These are phyloP conservation scores for Bubo blakistoni DNA, from an alignment of 2,113 vertebrate species.

Conservation along the genomic window DNA sequence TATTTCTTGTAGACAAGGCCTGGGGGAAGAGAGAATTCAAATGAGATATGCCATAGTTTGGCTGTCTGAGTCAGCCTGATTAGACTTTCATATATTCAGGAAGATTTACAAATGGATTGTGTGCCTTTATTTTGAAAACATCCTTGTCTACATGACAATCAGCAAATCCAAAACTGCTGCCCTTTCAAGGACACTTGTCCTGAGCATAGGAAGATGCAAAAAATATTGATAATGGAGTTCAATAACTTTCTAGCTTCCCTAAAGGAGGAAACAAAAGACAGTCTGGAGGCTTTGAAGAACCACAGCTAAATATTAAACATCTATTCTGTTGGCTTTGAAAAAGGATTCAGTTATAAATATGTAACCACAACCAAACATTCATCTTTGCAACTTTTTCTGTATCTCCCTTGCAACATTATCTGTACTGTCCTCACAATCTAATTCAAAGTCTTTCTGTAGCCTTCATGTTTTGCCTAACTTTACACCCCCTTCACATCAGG, in stretches of 20 bases:
- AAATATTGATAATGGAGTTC: not conserved
- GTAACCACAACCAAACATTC: not conserved
- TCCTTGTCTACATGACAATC: constrained; percentile 24
- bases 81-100: constrained; percentile 41
- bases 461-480: not conserved
- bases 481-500: not conserved
- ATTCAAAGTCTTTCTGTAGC: not conserved
- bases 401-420: not conserved
- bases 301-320: not conserved
- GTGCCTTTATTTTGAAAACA: constrained; percentile 51
- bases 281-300: not conserved
- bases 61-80: constrained; percentile 38
- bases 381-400: not conserved
- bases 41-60: constrained; percentile 4
- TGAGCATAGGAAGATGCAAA: not conserved
- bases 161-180: not conserved
- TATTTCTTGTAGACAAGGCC: constrained; percentile 42
- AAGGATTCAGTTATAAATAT: not conserved
- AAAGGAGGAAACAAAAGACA: not conserved
- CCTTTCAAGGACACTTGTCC: constrained; percentile 36
- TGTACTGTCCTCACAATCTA: not conserved
- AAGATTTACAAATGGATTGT: constrained; percentile 43
- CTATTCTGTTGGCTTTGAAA: not conserved
- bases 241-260: not conserved
- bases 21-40: constrained; percentile 35